Conservation (phyloP, 2,797 vertebrate genomes). For the Silurus aristotelis region DNA sequence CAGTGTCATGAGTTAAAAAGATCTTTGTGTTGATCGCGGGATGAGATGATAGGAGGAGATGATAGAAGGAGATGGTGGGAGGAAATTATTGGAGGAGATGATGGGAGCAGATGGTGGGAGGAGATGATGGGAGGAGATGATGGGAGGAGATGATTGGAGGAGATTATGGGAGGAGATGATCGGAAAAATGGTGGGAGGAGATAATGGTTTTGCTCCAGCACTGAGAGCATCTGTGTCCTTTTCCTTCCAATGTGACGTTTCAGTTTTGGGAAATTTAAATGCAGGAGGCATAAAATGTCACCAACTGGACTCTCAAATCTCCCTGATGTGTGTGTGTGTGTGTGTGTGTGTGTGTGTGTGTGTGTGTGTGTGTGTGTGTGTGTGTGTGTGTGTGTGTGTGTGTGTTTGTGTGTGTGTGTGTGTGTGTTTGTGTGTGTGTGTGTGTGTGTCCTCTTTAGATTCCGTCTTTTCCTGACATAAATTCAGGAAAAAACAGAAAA, state of each 20-base stretch:
- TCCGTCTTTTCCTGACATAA: background rate
- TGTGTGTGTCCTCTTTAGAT: background rate
- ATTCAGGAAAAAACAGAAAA: background rate
- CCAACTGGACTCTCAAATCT: constrained; percentile 48
- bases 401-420: constrained; percentile 1
- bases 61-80: too few relatives aligned
- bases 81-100: too few relatives aligned
- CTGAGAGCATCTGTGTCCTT: constrained; percentile 20
- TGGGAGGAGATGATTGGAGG: too few relatives aligned
- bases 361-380: constrained; percentile 1
- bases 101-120: too few relatives aligned
- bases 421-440: constrained; percentile 1
- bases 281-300: constrained; percentile 51
- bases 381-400: constrained; percentile 1
- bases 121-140: too few relatives aligned
- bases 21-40: too few relatives aligned
- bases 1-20: too few relatives aligned
- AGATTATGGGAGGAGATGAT: too few relatives aligned
- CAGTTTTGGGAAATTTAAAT: constrained; percentile 25
- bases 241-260: constrained; percentile 17
- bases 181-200: too few relatives aligned
- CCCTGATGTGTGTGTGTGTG: constrained; percentile 16
- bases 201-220: background rate
- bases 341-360: constrained; percentile 14
- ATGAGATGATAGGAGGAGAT: too few relatives aligned